Conservation (phyloP, 2,113 vertebrate species). For the Rhipidura dahli region DNA sequence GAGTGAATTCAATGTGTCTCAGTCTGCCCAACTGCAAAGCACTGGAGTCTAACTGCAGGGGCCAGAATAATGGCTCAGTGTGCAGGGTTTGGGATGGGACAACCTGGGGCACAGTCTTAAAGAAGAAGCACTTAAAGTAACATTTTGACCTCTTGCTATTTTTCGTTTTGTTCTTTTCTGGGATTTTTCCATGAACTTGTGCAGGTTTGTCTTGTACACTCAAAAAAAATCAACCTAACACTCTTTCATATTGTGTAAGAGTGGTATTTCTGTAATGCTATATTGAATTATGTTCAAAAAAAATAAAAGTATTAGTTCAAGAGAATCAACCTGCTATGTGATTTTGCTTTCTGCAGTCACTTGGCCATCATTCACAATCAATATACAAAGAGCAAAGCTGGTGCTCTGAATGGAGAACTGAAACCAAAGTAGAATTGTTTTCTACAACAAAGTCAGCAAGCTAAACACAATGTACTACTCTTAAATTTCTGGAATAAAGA, state of each 20-base stretch:
- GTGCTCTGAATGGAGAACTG: not conserved
- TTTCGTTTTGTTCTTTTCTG: not conserved
- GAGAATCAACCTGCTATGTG: not conserved
- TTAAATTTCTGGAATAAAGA: not conserved
- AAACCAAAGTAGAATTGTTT: not conserved
- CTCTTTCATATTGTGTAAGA: not conserved
- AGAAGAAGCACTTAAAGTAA: not conserved
- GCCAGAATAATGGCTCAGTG: not conserved
- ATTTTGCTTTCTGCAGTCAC: not conserved
- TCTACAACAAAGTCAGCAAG: not conserved
- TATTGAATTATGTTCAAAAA: not conserved
- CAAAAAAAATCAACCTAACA: not conserved
- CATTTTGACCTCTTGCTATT: not conserved
- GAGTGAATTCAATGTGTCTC: not conserved
- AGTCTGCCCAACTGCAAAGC: constrained; percentile 16
- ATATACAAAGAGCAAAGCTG: not conserved
- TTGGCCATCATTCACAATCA: not conserved
- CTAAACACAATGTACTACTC: not conserved
- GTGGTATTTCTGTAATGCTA: not conserved
- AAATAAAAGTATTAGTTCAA: not conserved
- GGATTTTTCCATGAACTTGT: not conserved
- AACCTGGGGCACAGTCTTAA: not conserved
- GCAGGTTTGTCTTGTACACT: not conserved
- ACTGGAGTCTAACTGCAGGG: constrained; percentile 12
- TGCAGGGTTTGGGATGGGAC: constrained; percentile 13